A percentile compares a stretch with the other conserved stretches of the same genome.
Conservation (phyloP, 2,888 invertebrate genomes). For the Eueremaeus valkanovi region DNA sequence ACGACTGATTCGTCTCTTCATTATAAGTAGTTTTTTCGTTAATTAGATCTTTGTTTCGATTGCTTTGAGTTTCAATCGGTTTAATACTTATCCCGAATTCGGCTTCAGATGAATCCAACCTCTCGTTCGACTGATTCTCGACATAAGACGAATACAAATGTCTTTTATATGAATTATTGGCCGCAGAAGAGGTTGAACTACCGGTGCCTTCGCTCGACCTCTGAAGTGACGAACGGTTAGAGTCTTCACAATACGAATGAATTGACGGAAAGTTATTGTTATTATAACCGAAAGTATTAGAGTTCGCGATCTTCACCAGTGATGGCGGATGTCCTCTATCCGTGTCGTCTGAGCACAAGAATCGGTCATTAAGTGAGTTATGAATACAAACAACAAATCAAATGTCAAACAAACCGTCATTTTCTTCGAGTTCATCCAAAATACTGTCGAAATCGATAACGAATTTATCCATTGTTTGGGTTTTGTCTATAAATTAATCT, state of each 20-base stretch:
- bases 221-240: neutral
- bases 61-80: neutral
- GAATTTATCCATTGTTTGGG: constrained; percentile 58
- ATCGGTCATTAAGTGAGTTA: neutral
- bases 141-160: neutral
- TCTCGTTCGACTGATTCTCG: neutral
- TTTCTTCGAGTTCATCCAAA: constrained; percentile 75
- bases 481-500: neutral
- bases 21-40: neutral
- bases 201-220: neutral
- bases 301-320: constrained; percentile 17
- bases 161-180: neutral
- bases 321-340: constrained; percentile 29
- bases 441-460: constrained; percentile 76
- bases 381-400: neutral
- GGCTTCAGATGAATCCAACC: constrained; percentile 11
- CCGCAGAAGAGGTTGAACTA: neutral
- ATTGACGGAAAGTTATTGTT: constrained; percentile 18
- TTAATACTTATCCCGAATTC: constrained; percentile 26
- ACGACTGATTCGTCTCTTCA: neutral
- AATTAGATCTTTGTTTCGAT: neutral
- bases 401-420: constrained; percentile 57
- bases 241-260: neutral
- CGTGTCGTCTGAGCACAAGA: neutral
- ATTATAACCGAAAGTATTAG: constrained; percentile 2